Evolutionary conservation across 2,113 vertebrate species (phyloP).

Genomic region (Spermophilus dauricus): DNA sequence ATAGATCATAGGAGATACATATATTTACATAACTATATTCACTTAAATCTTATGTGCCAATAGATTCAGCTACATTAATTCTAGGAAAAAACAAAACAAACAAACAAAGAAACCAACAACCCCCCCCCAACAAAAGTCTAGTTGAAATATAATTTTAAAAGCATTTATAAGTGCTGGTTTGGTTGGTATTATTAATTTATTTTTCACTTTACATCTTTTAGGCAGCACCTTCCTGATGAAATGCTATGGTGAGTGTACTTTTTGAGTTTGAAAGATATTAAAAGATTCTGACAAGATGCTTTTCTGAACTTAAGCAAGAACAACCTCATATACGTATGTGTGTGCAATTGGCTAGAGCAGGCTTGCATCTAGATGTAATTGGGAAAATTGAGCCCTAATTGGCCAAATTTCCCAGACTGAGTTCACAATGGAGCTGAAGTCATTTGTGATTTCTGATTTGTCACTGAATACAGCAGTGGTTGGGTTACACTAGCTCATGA

Average conservation of each 20-base stretch:
- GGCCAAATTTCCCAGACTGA: neutral
- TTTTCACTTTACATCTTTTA: constrained; percentile 37
- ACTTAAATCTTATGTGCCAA: constrained; percentile 17
- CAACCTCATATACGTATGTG: neutral
- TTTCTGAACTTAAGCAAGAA: constrained; percentile 41
- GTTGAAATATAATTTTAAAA: constrained; percentile 45
- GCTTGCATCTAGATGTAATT: neutral
- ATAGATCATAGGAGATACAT: neutral
- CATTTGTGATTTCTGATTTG: neutral
- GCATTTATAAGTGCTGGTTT: neutral
- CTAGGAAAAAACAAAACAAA: neutral
- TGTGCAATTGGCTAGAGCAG: neutral
- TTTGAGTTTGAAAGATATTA: constrained; percentile 58
- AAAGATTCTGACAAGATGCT: constrained; percentile 54
- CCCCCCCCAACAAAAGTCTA: no score
- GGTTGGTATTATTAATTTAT: constrained; percentile 19
- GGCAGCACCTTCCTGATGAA: constrained; percentile 44
- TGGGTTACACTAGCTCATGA: neutral
- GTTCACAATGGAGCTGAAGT: neutral
- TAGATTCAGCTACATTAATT: constrained; percentile 36
- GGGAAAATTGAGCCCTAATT: neutral
- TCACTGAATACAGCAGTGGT: neutral
- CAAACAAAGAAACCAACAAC: no score
- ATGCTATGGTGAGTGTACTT: neutral
- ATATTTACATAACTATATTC: neutral